Percentiles rank a stretch among this genome's conserved stretches.
These are phyloP conservation scores for Plebejus anna DNA, from an alignment of 2,888 invertebrate genomes.

Conservation along the genomic window DNA sequence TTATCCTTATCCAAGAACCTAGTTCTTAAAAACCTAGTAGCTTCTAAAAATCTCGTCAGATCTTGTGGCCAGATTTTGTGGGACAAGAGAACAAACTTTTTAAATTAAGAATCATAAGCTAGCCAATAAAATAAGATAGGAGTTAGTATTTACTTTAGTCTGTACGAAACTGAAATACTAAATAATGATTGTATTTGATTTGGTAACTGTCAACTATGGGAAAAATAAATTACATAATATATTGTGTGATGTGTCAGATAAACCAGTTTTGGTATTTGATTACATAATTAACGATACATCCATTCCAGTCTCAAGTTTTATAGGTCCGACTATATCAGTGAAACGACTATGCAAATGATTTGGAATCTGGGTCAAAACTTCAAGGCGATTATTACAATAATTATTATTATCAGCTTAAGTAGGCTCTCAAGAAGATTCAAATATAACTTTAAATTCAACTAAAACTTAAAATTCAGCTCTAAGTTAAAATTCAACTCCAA, in stretches of 20 bases:
- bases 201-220: not conserved
- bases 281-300: not conserved
- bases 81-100: no score
- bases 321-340: not conserved
- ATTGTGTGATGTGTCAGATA: not conserved
- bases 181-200: not conserved
- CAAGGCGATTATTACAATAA: conserved; percentile 9
- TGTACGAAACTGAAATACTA: not conserved
- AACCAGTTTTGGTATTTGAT: not conserved
- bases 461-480: no score
- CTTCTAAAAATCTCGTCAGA: no score
- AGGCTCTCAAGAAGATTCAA: not conserved
- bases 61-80: no score
- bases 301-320: conserved; percentile 5
- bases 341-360: conserved; percentile 13
- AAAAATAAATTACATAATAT: not conserved
- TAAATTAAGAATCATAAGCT: no score
- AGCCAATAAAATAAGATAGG: not conserved
- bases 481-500: no score
- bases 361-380: conserved; percentile 1
- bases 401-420: conserved; percentile 1
- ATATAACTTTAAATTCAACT: not conserved
- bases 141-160: no score
- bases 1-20: no score
- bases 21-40: no score